phyloP scores from a whole-genome alignment of 2,888 invertebrate genomes.

The Scotopteryx bipunctaria region DNA sequence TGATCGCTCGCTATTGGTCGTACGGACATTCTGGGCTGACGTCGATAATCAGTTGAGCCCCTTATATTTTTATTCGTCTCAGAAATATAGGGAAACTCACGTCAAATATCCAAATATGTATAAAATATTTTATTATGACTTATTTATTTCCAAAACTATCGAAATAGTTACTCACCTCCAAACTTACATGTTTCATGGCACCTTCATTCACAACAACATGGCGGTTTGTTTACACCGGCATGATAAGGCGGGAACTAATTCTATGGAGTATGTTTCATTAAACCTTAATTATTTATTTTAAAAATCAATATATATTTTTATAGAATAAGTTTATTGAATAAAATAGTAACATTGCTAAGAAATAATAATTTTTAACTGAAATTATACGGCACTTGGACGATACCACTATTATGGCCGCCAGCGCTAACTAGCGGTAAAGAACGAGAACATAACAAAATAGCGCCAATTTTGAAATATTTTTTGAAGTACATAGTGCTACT shows the following conservation, averaged over 20 bases:
- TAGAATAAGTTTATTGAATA: constrained; percentile 62
- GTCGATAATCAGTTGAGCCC: constrained; percentile 53
- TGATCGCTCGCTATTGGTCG: constrained; percentile 69
- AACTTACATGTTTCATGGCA: constrained; percentile 58
- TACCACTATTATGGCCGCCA: constrained; percentile 59
- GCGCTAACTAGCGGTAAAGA: constrained; percentile 55
- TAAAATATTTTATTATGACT: neutral
- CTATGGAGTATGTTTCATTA: constrained; percentile 46
- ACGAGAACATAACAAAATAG: constrained; percentile 39
- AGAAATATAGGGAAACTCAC: neutral
- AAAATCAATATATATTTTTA: constrained; percentile 52
- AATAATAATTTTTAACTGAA: constrained; percentile 42
- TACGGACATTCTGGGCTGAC: constrained; percentile 46
- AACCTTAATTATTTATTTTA: constrained; percentile 36
- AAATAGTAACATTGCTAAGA: constrained; percentile 48
- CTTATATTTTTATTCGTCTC: constrained; percentile 32
- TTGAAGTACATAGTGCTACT: no score
- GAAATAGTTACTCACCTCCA: constrained; percentile 42
- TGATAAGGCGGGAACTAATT: constrained; percentile 78
- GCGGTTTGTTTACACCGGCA: constrained; percentile 84
- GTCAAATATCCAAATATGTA: neutral
- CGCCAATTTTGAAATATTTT: constrained; percentile 44
- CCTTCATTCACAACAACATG: constrained; percentile 74
- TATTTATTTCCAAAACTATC: constrained; percentile 6
- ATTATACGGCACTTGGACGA: constrained; percentile 67